A percentile compares a stretch with the other conserved stretches of the same genome.
These are phyloP conservation scores for Trichoplusia ni DNA, from an alignment of 1,140 invertebrate genomes.

Conservation along the genomic window DNA sequence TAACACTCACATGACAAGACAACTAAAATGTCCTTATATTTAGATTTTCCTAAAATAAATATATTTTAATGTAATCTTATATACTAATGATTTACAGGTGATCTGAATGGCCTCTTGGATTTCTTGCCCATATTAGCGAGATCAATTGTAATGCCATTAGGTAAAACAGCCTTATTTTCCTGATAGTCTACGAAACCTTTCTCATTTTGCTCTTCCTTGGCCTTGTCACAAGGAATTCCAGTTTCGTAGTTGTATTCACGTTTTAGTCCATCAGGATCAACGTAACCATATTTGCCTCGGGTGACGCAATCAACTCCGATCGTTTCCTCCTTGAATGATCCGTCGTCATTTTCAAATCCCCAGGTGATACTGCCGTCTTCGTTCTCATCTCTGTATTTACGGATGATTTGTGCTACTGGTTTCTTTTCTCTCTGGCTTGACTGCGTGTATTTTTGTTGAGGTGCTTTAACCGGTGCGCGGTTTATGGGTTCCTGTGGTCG, in stretches of 20 bases:
- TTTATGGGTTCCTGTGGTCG: slow-evolving; percentile 73
- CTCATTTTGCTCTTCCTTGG: slow-evolving; percentile 83
- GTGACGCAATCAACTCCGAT: slow-evolving; percentile 91
- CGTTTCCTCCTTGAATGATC: slow-evolving; percentile 90
- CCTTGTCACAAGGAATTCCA: slow-evolving; percentile 85
- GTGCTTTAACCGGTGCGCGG: slow-evolving; percentile 69
- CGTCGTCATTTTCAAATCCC: slow-evolving; percentile 93
- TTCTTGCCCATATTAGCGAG: slow-evolving; percentile 86
- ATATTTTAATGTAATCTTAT: slow-evolving; percentile 55
- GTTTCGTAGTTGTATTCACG: slow-evolving; percentile 88
- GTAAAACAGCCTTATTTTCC: slow-evolving; percentile 86
- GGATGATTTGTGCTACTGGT: slow-evolving; percentile 87
- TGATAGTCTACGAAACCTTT: slow-evolving; percentile 87
- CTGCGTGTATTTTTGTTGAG: slow-evolving; percentile 67
- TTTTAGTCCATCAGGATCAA: slow-evolving; percentile 89
- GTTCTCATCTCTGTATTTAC: slow-evolving; percentile 90
- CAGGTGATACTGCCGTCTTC: slow-evolving; percentile 91
- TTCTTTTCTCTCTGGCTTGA: slow-evolving; percentile 81
- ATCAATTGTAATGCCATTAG: slow-evolving; percentile 87
- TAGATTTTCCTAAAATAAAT: slow-evolving; percentile 78
- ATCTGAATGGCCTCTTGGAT: slow-evolving; percentile 83
- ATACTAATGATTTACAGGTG: slow-evolving; percentile 64
- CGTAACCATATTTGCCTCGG: slow-evolving; percentile 90
- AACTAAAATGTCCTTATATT: slow-evolving; percentile 60
- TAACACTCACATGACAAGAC: slow-evolving; percentile 35